Conservation (phyloP, 1,140 invertebrate genomes). For the Drosophila elegans region DNA sequence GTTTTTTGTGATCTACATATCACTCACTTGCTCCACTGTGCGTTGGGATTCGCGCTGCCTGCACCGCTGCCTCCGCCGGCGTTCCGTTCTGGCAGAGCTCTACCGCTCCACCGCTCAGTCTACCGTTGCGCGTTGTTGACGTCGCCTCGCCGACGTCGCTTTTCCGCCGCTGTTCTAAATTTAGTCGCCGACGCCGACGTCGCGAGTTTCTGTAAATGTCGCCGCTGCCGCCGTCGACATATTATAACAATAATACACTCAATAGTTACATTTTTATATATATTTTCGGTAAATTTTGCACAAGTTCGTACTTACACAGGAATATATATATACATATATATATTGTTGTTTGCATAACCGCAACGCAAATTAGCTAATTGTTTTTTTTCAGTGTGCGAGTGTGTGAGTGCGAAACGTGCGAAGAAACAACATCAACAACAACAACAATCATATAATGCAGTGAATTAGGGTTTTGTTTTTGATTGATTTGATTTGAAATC, state of each 20-base stretch:
- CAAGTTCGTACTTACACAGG: conserved; percentile 9
- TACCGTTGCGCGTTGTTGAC: conserved; percentile 65
- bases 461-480: conserved; percentile 41
- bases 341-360: conserved; percentile 46
- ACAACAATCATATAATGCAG: conserved; percentile 34
- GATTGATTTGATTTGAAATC: conserved; percentile 52
- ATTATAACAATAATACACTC: conserved; percentile 22
- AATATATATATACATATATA: conserved; percentile 15
- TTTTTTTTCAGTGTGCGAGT: conserved; percentile 10
- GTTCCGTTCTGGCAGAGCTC: conserved; percentile 32
- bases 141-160: conserved; percentile 35
- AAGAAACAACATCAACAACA: conserved; percentile 35
- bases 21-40: conserved; percentile 15
- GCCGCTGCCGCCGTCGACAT: conserved; percentile 32
- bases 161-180: conserved; percentile 60
- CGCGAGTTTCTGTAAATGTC: conserved; percentile 67
- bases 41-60: conserved; percentile 4
- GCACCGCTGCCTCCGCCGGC: conserved; percentile 7
- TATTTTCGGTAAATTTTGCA: conserved; percentile 67
- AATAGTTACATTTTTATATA: conserved; percentile 55
- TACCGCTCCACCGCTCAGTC: conserved; percentile 53
- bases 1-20: background rate
- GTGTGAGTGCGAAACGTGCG: conserved; percentile 41
- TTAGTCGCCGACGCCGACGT: conserved; percentile 60
- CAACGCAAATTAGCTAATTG: conserved; percentile 40